These are phyloP conservation scores for Osmoderma eremita DNA, from an alignment of 2,888 invertebrate genomes.

Conservation along the genomic window DNA sequence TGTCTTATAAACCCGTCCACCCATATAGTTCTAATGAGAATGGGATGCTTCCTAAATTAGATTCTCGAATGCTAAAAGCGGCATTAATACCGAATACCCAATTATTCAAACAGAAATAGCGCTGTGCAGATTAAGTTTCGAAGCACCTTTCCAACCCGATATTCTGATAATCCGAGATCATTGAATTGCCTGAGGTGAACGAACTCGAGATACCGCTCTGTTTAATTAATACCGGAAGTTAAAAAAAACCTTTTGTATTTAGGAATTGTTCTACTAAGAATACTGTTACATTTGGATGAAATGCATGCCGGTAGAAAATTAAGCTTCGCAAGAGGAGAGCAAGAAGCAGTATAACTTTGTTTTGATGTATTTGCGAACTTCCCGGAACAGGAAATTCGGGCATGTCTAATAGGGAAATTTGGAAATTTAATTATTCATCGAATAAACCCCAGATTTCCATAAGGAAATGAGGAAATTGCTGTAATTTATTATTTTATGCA, in stretches of 20 bases:
- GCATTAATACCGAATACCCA: not conserved
- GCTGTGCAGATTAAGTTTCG: not conserved
- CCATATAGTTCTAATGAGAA: not conserved
- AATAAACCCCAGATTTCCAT: too few relatives aligned
- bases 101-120: not conserved
- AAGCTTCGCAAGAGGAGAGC: not conserved
- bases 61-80: not conserved
- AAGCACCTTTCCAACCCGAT: not conserved
- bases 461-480: too few relatives aligned
- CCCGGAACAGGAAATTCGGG: not conserved
- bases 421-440: not conserved
- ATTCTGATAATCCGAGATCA: not conserved
- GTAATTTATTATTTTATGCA: too few relatives aligned
- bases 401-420: conserved; percentile 1
- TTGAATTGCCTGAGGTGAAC: conserved; percentile 19
- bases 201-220: conserved; percentile 15
- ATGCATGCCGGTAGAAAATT: conserved; percentile 2
- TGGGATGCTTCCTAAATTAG: not conserved
- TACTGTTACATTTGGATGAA: not conserved
- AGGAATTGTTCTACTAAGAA: not conserved
- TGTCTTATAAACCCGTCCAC: not conserved
- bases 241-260: conserved; percentile 22
- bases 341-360: not conserved
- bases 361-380: conserved; percentile 12
- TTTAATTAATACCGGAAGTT: conserved; percentile 12